Percentiles rank a stretch among this genome's conserved stretches.
Conservation (phyloP, 2,113 vertebrate species). For the Callithrix jacchus region DNA sequence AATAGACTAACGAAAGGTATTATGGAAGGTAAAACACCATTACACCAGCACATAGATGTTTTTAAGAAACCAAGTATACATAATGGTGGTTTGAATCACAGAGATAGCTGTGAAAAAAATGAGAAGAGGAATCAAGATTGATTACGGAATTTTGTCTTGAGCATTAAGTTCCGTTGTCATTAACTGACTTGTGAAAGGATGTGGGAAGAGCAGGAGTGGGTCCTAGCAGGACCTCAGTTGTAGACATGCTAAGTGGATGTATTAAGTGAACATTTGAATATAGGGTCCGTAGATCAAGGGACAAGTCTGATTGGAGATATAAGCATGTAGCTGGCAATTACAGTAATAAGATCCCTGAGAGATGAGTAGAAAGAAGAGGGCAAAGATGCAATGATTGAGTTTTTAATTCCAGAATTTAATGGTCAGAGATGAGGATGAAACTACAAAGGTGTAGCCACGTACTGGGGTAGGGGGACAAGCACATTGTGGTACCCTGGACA, state of each 20-base stretch:
- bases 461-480: accelerated
- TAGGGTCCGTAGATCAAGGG: accelerated
- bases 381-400: not conserved
- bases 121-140: not conserved
- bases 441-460: accelerated
- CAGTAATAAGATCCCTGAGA: not conserved
- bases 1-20: not conserved
- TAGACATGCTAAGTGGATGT: not conserved
- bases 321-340: not conserved
- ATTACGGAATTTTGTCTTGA: not conserved
- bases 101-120: not conserved
- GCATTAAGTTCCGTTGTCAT: not conserved
- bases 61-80: not conserved
- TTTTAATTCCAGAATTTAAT: not conserved
- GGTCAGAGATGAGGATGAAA: not conserved
- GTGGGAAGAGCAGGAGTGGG: accelerated
- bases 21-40: not conserved
- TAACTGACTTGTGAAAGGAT: not conserved
- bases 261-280: not conserved
- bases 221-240: not conserved
- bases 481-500: not conserved
- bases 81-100: not conserved
- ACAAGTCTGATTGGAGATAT: not conserved
- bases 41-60: not conserved
- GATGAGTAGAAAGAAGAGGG: not conserved